Percentiles rank a stretch among this genome's conserved stretches.
Evolutionary conservation across 2,113 vertebrate genomes (phyloP).

Genomic region (Albula glossodonta): DNA sequence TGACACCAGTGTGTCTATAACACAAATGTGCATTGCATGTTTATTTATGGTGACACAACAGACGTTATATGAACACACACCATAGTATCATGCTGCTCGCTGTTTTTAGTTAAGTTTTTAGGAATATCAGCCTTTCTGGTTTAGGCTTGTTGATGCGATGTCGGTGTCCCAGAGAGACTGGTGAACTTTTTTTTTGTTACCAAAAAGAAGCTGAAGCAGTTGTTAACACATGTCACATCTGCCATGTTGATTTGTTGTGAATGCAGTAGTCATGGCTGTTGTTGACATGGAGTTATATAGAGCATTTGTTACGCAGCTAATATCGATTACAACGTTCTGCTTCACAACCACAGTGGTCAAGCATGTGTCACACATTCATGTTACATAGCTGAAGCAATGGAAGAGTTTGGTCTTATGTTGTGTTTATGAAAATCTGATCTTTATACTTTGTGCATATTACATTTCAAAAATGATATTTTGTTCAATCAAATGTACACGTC

Average conservation of each 20-base stretch:
- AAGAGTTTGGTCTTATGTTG: not conserved
- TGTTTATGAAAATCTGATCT: not conserved
- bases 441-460: not conserved
- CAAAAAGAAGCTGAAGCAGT: not conserved
- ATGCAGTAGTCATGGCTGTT: not conserved
- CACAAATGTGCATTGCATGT: not conserved
- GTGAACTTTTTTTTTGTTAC: not conserved
- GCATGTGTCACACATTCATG: not conserved
- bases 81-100: not conserved
- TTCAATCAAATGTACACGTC: not conserved
- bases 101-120: not conserved
- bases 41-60: not conserved
- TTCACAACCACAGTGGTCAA: not conserved
- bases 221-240: constrained; percentile 10
- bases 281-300: not conserved
- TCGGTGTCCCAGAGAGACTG: not conserved
- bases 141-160: constrained; percentile 1
- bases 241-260: not conserved
- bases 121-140: not conserved
- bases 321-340: not conserved
- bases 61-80: not conserved
- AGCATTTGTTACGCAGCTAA: not conserved
- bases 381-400: not conserved
- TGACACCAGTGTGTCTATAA: not conserved
- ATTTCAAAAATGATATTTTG: not conserved